Conservation (phyloP, 2,113 vertebrate species). For the Siniperca knerii region DNA sequence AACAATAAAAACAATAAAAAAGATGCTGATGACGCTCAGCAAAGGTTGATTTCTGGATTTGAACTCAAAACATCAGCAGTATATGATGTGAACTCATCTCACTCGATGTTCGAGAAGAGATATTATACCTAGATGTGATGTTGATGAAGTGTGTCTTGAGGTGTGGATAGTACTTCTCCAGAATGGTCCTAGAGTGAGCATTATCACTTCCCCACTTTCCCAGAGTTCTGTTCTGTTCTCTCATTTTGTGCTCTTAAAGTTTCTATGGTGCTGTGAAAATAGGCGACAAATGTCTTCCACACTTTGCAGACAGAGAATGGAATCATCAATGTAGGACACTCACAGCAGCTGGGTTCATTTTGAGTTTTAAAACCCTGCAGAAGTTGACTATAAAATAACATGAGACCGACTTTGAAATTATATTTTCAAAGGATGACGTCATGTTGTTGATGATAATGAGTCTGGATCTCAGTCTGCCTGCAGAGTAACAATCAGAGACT, state of each 20-base stretch:
- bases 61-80: slow-evolving; percentile 6
- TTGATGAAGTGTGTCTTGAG: slow-evolving; percentile 31
- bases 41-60: slow-evolving; percentile 1
- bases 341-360: slow-evolving; percentile 20
- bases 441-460: background rate
- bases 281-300: slow-evolving; percentile 44
- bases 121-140: slow-evolving; percentile 8
- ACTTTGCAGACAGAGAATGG: slow-evolving; percentile 28
- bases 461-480: background rate
- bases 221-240: slow-evolving; percentile 29
- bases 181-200: slow-evolving; percentile 27
- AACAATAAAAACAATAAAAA: slow-evolving; percentile 3
- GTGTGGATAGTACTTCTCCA: slow-evolving; percentile 3
- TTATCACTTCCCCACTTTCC: slow-evolving; percentile 41
- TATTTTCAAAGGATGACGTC: background rate
- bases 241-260: slow-evolving; percentile 41
- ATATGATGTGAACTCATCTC: slow-evolving; percentile 5
- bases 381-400: background rate
- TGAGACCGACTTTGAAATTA: background rate
- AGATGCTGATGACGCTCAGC: slow-evolving; percentile 6
- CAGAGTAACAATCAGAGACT: background rate
- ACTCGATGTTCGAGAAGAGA: background rate
- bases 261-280: slow-evolving; percentile 44
- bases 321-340: slow-evolving; percentile 32
- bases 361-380: slow-evolving; percentile 12